Base-by-base conservation (phyloP, 1,140 invertebrate genomes). In the Drosophila asahinai region DNA sequence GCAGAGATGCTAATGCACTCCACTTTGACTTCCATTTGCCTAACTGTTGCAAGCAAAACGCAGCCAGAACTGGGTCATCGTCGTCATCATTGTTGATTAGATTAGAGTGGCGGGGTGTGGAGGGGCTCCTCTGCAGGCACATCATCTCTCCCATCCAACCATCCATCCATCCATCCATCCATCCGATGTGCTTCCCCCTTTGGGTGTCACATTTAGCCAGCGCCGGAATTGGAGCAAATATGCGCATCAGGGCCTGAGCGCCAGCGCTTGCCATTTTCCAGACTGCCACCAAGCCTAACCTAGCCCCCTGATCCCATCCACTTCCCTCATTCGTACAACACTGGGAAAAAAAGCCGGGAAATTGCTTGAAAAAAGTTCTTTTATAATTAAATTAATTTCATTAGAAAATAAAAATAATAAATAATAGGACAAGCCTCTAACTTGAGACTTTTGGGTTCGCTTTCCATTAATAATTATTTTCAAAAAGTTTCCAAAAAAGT, bases 211-310 rank as follows among this genome's bases (percentile, higher is more conserved):
- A 87, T 87, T 89, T 89, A 79, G 80, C 61, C 73, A 36, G 47
- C 55, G 45, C 36, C 72, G 68, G 70, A 87, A 87, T 84, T 87
- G 70, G 84, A 89, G 84, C 84, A 87, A 89, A 83, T 87, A 82
- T 72, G 84, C 72, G 80, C 67, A 75, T 55, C 68, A 89, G 67
- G 80, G 83, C 80, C 43, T 55, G 38, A 43, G 17, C 43, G 58
- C 45, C 58, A 30, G 58, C 51, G 33, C 8, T 67, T 63, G 65
- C 65, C 65, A 63, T 67, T 67, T 67, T 73, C 22, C 71, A 73
- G 47, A 73, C 55, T 38, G 55, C 55, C 67, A 27, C 43, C 43
- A 14, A 38, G n/a, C 19, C 42, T 33, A 33, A 25, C 45, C 57
- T 45, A 36, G 9, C 40, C 58, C 64, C 60, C 59, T 47, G 40